Percentiles rank a stretch among this genome's conserved stretches.
Conservation (phyloP, 1,140 invertebrate genomes). For the Drosophila mauritiana region DNA sequence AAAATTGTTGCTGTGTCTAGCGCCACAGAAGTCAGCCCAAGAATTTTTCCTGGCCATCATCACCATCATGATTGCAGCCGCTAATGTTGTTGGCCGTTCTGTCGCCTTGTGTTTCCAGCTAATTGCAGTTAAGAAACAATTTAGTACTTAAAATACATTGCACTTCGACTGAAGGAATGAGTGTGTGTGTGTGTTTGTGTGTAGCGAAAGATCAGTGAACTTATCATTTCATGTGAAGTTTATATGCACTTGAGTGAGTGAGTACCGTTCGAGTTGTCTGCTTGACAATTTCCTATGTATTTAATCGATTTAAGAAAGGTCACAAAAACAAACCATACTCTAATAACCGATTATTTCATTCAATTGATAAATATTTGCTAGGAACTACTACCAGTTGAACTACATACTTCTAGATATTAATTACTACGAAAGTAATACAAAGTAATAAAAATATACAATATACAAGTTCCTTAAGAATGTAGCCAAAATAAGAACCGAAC, state of each 20-base stretch:
- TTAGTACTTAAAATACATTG: constrained; percentile 57
- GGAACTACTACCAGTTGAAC: neutral
- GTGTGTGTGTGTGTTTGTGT: neutral
- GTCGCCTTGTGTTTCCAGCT: constrained; percentile 49
- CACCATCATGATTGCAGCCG: constrained; percentile 5
- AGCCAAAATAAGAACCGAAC: neutral
- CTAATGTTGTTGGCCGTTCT: constrained; percentile 17
- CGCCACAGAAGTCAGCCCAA: constrained; percentile 26
- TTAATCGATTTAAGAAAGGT: neutral
- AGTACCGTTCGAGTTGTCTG: neutral
- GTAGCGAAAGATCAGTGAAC: constrained; percentile 52
- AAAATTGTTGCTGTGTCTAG: constrained; percentile 66
- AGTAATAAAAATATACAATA: no score
- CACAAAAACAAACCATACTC: no score
- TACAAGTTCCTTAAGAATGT: no score
- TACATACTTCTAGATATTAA: no score
- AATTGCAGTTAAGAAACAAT: constrained; percentile 65
- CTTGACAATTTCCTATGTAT: constrained; percentile 9
- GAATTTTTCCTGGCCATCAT: constrained; percentile 40
- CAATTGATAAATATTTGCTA: no score
- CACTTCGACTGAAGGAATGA: constrained; percentile 20
- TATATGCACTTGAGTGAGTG: neutral
- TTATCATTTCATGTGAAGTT: constrained; percentile 17
- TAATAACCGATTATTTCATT: no score
- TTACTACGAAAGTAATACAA: no score